phyloP scores from a whole-genome alignment of 2,113 vertebrate species.

The Phalacrocorax carbo region DNA sequence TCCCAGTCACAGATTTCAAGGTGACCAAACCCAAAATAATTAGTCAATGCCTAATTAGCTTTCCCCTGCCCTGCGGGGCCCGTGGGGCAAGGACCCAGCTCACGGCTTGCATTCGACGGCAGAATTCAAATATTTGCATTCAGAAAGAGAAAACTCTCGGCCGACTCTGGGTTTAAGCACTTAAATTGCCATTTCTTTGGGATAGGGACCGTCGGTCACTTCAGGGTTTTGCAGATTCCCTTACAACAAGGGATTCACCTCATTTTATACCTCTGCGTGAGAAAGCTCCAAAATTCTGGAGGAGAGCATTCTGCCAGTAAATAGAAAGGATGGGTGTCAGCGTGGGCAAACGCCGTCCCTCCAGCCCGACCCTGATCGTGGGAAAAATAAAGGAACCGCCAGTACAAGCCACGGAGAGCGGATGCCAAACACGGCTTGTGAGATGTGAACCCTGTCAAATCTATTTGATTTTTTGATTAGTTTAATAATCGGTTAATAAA shows the following conservation, averaged over 20 bases:
- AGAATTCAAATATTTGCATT: not conserved
- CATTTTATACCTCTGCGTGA: fast-evolving
- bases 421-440: fast-evolving
- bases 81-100: not conserved
- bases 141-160: not conserved
- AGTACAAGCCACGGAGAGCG: fast-evolving
- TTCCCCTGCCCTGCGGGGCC: not conserved
- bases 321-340: not conserved
- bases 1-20: fast-evolving
- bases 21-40: not conserved
- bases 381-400: fast-evolving
- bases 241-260: not conserved
- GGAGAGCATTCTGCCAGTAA: not conserved
- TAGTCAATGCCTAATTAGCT: not conserved
- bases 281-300: not conserved
- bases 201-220: not conserved
- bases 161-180: not conserved
- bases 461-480: not conserved
- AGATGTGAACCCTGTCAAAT: not conserved
- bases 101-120: fast-evolving
- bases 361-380: fast-evolving
- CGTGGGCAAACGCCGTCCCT: fast-evolving
- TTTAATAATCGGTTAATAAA: not conserved
- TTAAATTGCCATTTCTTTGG: not conserved
- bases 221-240: not conserved